phyloP scores from a whole-genome alignment of 1,140 invertebrate species.

The Saccostrea echinata region DNA sequence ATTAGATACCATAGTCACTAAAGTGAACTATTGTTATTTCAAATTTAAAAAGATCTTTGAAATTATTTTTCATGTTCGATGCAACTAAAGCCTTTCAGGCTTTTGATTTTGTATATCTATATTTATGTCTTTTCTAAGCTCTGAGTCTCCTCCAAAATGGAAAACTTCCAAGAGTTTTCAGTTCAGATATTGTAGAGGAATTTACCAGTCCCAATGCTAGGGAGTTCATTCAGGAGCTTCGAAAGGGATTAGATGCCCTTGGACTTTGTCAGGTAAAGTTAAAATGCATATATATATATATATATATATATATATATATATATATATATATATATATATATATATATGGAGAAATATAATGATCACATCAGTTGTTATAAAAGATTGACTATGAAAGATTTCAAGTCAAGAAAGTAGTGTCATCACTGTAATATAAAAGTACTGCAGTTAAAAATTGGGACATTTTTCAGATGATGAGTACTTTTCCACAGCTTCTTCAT shows the following conservation, averaged over 20 bases:
- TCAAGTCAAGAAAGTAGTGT: no score
- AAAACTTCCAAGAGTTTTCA: conserved; percentile 50
- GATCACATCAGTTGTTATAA: no score
- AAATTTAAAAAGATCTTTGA: no score
- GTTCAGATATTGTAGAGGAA: conserved; percentile 47
- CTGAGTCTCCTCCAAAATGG: conserved; percentile 60
- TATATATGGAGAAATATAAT: no score
- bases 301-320: no score
- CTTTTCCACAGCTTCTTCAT: neutral
- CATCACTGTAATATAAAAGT: neutral
- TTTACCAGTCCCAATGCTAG: conserved; percentile 24
- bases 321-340: no score
- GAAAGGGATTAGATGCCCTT: conserved; percentile 45
- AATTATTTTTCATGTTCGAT: no score
- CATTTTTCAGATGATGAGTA: conserved; percentile 5
- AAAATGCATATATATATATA: neutral
- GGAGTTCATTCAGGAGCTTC: conserved; percentile 36
- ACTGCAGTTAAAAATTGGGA: neutral
- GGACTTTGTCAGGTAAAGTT: conserved; percentile 28
- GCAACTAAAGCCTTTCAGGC: no score
- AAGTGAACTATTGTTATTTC: no score
- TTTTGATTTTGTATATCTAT: neutral
- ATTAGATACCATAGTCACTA: no score
- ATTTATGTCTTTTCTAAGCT: conserved; percentile 44
- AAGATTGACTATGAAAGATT: no score